Percentiles rank a stretch among this genome's conserved stretches.
Conservation (phyloP, 2,888 invertebrate genomes). For the Heteropelma amictum region DNA sequence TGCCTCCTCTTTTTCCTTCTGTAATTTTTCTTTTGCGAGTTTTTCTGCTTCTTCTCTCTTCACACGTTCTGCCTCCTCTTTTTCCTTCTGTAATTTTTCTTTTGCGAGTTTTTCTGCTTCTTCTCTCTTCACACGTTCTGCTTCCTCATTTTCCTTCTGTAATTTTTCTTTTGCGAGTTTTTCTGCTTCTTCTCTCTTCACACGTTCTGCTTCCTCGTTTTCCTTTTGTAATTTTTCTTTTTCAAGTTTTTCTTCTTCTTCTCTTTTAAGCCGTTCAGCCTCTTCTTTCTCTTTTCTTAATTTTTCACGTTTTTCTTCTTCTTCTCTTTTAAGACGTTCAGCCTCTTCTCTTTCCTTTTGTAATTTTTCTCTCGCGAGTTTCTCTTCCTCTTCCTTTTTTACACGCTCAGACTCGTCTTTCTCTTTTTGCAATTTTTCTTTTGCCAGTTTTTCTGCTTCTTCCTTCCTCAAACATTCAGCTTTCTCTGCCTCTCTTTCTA, state of each 20-base stretch:
- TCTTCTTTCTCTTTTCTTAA: constrained; percentile 62
- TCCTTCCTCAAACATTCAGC: neutral
- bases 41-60: constrained; percentile 51
- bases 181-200: constrained; percentile 62
- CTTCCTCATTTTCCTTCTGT: constrained; percentile 63
- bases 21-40: too few relatives aligned
- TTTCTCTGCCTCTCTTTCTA: constrained; percentile 16
- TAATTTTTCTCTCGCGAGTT: constrained; percentile 46
- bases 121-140: constrained; percentile 57
- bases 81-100: constrained; percentile 58
- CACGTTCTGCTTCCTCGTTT: constrained; percentile 22
- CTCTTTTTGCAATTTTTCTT: constrained; percentile 62
- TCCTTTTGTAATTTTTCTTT: constrained; percentile 64
- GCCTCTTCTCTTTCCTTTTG: neutral
- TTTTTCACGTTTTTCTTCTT: constrained; percentile 6
- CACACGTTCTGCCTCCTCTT: constrained; percentile 64
- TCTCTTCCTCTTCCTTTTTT: constrained; percentile 53
- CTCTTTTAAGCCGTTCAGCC: constrained; percentile 51
- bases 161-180: constrained; percentile 71
- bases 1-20: constrained; percentile 67
- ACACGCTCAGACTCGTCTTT: constrained; percentile 42
- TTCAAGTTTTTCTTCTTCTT: constrained; percentile 59
- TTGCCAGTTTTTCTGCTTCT: constrained; percentile 57
- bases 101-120: constrained; percentile 52
- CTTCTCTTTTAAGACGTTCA: constrained; percentile 33